Base-by-base conservation (phyloP, 2,888 invertebrate species). In the Cenopis cana region DNA sequence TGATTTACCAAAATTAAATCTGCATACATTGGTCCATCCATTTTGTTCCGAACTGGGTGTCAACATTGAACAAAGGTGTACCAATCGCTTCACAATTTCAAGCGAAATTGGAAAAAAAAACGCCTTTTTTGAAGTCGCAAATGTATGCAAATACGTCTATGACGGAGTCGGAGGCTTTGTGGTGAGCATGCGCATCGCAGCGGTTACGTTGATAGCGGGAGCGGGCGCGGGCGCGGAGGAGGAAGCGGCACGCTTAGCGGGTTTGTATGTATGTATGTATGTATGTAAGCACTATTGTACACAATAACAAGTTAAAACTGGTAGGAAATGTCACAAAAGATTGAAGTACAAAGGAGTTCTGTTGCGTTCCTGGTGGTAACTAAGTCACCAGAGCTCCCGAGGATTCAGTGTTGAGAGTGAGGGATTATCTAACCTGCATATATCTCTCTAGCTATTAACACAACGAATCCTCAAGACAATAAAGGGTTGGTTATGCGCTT, bases 81-180 rank as follows among this genome's bases (percentile, higher is more conserved):
- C 65, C 59, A 54, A 54, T 64, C 65, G 50, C 12, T 59, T 11
- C 49, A 38, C 59, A 66, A 65, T 70, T 66, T 69, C 52, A 57
- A 12, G 59, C 54, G 12, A 20, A 54, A 66, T 60, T 54, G 65
- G 50, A 69, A 70, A 66, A 68, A 66, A 62, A 52, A 57, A 18
- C 57, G 38, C 65, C 59, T 54, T 66, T 66, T 70, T 70, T 70
- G 70, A 70, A 66, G 65, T 60, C 70, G 33, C 38, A 66, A 69
- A 70, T 70, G 59, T 70, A 70, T 70, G 70, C 65, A 70, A 70
- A 70, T 70, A 66, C 54, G 70, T 55, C 55, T 70, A 65, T 70
- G 65, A 46, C 59, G 52, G 52, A 52, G 54, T 33, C 54, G 65
- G 60, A 60, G 33, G 38, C 57, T 59, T 69, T 52, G 65, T 41